These are phyloP conservation scores for Rhynchonema sp. DNA, from an alignment of 2,888 invertebrate species.

Conservation along the genomic window DNA sequence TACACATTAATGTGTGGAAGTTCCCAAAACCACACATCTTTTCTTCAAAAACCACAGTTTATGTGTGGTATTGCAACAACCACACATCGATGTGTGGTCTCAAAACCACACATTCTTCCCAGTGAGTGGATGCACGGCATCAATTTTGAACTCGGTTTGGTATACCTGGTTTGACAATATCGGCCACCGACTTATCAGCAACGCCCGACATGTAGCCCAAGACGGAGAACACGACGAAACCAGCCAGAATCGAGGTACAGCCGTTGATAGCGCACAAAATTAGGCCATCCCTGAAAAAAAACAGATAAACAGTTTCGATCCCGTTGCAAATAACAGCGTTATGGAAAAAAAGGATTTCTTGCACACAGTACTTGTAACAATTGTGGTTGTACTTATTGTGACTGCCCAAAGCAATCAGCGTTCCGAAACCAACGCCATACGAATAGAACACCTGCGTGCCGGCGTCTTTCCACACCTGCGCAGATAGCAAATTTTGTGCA, in stretches of 20 bases:
- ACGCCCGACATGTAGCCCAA: constrained; percentile 8
- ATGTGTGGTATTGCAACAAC: not conserved
- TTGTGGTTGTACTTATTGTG: constrained; percentile 27
- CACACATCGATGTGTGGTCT: too few species aligned
- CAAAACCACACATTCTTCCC: too few species aligned
- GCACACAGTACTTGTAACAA: constrained; percentile 22
- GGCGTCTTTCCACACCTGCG: constrained; percentile 25
- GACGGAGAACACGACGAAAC: constrained; percentile 9
- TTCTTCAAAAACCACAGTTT: too few species aligned
- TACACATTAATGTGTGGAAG: too few species aligned
- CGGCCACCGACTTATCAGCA: constrained; percentile 9
- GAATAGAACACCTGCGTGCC: constrained; percentile 28
- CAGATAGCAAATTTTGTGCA: too few species aligned
- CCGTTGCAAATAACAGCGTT: too few species aligned
- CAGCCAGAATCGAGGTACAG: constrained; percentile 5
- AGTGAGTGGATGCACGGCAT: too few species aligned
- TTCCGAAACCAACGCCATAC: constrained; percentile 27
- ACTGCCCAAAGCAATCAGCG: constrained; percentile 25
- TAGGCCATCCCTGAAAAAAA: constrained; percentile 6
- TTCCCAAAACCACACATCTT: too few species aligned
- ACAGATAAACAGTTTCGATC: too few species aligned
- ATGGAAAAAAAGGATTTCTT: too few species aligned
- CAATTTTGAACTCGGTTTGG: too few species aligned
- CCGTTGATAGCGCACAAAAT: constrained; percentile 5
- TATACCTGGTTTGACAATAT: constrained; percentile 27